Evolutionary conservation across 1,140 invertebrate genomes (phyloP), one percentile per base, ranked within the genome.

Genomic region (Ceratina japonica): DNA sequence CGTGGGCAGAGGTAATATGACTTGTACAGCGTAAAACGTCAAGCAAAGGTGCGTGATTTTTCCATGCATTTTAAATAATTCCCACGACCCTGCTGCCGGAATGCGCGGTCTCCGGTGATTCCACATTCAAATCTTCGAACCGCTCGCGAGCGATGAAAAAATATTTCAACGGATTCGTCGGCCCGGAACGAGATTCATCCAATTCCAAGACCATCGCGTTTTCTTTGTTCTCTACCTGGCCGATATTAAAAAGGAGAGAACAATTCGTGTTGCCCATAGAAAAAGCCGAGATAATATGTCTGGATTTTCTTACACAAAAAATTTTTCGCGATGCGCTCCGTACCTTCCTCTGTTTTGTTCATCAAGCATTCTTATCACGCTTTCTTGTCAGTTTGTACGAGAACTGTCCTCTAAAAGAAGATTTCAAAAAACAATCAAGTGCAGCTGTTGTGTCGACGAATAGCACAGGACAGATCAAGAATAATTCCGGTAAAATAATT

Each of bases 51-150:
- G 15, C 10, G 31, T 31, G 12, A 31, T 51, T 59, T 69, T 44
- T 44, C 15, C 44, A 51, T 69, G 56, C 15, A 76, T 69, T 61
- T 61, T 20, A 69, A 61, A 51, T n/a, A 52, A 76, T 75, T 68
- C 52, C 52, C 12, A n/a, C 1, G 15, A 20, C 1, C 12, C 18
- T 5, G 13, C 4, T 16, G 0, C 7, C 15, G 7, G 3, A 49
- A 4, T 0, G 37, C 37, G 7, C 37, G 37, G 37, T 37, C 37
- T 37, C 8, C 3, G 20, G 2, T 56, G 8, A 49, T 52, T 69
- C 58, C 16, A 31, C 12, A 61, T 68, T 58, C 63, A 31, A 49
- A 61, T 51, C 16, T 18, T 76, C 37, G 15, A 31, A 5, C 2
- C 54, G 7, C 20, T 52, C 4, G 27, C 31, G 10, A 16, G 18